Conservation (phyloP, 1,140 invertebrate species). For the Rhagoletis zephyria region DNA sequence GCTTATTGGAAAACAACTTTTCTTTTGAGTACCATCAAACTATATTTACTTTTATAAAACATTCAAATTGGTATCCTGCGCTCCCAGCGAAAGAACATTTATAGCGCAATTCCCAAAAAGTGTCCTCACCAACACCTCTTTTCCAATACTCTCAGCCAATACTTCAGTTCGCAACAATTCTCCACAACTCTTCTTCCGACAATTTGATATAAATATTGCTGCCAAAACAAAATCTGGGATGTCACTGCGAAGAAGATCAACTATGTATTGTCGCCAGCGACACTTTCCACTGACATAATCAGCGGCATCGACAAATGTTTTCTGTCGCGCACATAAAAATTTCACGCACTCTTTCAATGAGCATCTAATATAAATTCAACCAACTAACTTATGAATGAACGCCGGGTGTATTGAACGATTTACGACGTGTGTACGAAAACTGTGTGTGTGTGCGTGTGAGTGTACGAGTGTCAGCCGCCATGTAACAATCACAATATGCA, state of each 20-base stretch:
- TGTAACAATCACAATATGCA: conserved; percentile 25
- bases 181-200: neutral
- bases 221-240: neutral
- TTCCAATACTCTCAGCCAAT: too few relatives aligned
- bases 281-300: conserved; percentile 45
- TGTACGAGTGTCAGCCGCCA: neutral
- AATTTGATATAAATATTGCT: conserved; percentile 10
- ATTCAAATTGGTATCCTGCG: too few relatives aligned
- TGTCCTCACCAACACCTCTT: too few relatives aligned
- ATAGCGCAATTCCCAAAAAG: too few relatives aligned
- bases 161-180: too few relatives aligned
- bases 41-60: too few relatives aligned
- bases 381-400: conserved; percentile 40
- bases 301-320: conserved; percentile 47
- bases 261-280: neutral
- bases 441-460: neutral
- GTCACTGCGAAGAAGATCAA: neutral
- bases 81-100: too few relatives aligned
- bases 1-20: too few relatives aligned
- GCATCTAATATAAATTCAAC: conserved; percentile 20
- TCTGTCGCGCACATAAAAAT: conserved; percentile 29
- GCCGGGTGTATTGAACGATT: conserved; percentile 28
- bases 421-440: conserved; percentile 16
- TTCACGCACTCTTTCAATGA: neutral
- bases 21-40: too few relatives aligned